Base-by-base conservation (phyloP, 2,888 invertebrate genomes). In the Euclidia mi region DNA sequence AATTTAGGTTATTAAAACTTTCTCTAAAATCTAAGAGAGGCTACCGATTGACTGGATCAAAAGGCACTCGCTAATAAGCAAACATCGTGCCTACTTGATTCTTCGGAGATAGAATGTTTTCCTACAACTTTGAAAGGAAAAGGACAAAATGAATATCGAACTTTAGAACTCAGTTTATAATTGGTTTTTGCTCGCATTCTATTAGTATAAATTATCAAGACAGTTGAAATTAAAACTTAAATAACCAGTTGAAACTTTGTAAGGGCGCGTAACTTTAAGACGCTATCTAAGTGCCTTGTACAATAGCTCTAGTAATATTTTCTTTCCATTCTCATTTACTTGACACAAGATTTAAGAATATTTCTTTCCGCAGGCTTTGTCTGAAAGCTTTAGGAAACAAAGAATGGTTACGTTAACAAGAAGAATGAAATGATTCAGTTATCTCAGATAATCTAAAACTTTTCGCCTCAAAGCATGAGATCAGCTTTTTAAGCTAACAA, bases 221-320 rank as follows among this genome's bases (percentile, higher is more conserved):
- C 64, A 60, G 47, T 48, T 64, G 29, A 64, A 64, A 55, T 69
- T 59, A 62, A 61, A 75, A 69, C 43, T 75, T 61, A 64, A 71
- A 74, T 75, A 57, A 52, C 45, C 44, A 49, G 34, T 68, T 32
- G 17, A 29, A 32, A 68, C 45, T 68, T 66, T 52, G 38, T 64
- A 25, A 35, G 34, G 41, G 28, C 4, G 35, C 31, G 17, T 47
- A 61, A 61, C 40, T 58, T 71, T 31, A 11, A 38, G 14, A 17
- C 34, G 52, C 40, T 67, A 65, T 67, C 62, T 59, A 37, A 18
- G 31, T 48, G 28, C 37, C 42, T 59, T 67, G 62, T 47, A 53
- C 72, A 56, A 64, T 60, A 53, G 60, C 41, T 44, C 32, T 35
- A 29, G 3, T 59, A 49, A 56, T 44, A 60, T 69, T 64, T 60